Evolutionary conservation across 53 echinoderm and acorn worm genomes (phyloP).

Genomic region (Luidia sarsii): DNA sequence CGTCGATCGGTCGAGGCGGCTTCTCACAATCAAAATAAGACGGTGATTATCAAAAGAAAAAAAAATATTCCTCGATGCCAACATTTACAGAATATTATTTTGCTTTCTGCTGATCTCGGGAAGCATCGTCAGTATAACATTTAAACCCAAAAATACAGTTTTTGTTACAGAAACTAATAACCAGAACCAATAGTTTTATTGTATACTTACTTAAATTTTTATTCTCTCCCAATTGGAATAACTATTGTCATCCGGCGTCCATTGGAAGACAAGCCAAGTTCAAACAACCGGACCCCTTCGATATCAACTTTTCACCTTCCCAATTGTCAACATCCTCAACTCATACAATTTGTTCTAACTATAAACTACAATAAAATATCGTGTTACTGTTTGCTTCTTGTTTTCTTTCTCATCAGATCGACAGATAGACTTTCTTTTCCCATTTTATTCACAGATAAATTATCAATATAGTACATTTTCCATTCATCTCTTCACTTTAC

Average conservation of each 20-base stretch:
- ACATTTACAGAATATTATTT: no score
- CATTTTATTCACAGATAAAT: constrained; percentile 34
- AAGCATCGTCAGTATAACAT: no score
- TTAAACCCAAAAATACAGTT: not conserved
- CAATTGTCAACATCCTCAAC: not conserved
- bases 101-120: no score
- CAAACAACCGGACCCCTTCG: not conserved
- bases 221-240: no score
- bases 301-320: not conserved
- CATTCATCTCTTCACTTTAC: no score
- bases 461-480: constrained; percentile 33
- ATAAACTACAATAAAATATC: constrained; percentile 44
- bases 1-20: no score
- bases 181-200: no score
- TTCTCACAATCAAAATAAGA: no score
- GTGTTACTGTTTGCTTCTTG: constrained; percentile 38
- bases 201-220: no score
- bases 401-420: not conserved
- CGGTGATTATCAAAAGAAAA: no score
- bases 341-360: not conserved
- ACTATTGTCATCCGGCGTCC: no score
- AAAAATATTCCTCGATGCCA: no score
- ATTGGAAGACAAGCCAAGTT: constrained; percentile 36
- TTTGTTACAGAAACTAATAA: not conserved
- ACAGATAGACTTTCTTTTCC: not conserved